A percentile compares a stretch with the other conserved stretches of the same genome.
Evolutionary conservation across 2,113 vertebrate genomes (phyloP).

Genomic region (Aythya baeri): DNA sequence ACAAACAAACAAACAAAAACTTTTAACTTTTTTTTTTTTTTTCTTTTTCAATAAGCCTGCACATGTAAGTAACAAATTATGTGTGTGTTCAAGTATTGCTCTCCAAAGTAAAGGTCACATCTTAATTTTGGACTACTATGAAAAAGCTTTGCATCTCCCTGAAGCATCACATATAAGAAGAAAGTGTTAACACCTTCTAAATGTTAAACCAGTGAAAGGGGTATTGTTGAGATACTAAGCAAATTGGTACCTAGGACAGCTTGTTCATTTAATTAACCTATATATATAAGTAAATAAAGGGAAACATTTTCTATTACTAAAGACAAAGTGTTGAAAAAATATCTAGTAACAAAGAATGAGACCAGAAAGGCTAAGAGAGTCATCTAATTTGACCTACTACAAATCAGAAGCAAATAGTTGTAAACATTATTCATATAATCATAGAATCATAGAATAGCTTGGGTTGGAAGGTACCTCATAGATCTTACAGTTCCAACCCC

Average conservation of each 20-base stretch:
- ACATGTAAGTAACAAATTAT: not conserved
- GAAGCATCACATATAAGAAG: not conserved
- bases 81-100: not conserved
- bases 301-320: not conserved
- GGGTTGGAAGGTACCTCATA: too few relatives aligned
- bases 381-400: not conserved
- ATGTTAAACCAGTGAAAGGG: not conserved
- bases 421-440: not conserved
- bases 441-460: too few relatives aligned
- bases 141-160: not conserved
- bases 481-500: too few relatives aligned
- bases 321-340: not conserved
- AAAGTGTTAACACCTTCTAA: not conserved
- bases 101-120: not conserved
- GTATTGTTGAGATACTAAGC: not conserved
- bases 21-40: not conserved
- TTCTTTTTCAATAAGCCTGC: not conserved
- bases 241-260: not conserved
- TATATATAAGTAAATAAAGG: not conserved
- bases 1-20: too few relatives aligned
- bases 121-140: not conserved
- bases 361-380: not conserved
- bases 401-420: not conserved
- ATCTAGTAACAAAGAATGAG: not conserved
- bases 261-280: slow-evolving; percentile 24